Conservation (phyloP, 2,888 invertebrate genomes). For the Yponomeuta malinellus region DNA sequence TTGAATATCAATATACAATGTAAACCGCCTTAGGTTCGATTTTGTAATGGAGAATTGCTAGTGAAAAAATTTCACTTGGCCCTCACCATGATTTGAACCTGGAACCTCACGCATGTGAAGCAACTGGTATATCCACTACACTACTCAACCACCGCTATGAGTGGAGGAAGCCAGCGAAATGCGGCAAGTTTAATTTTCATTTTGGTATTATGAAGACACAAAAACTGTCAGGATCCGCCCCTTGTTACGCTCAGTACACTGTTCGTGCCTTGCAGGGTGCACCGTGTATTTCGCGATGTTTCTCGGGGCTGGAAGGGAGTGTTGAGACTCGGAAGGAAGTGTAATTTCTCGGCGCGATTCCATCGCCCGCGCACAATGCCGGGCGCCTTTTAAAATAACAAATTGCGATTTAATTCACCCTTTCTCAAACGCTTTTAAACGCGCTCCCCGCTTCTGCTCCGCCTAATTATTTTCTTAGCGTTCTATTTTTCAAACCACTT, state of each 20-base stretch:
- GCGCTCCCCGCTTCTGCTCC: not conserved
- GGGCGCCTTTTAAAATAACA: slow-evolving; percentile 9
- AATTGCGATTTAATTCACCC: slow-evolving; percentile 14
- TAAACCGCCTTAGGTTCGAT: too few species aligned
- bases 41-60: too few species aligned
- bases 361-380: not conserved
- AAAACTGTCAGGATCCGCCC: not conserved
- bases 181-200: not conserved
- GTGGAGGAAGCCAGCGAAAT: not conserved
- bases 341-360: slow-evolving; percentile 32
- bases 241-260: not conserved
- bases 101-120: too few species aligned
- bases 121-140: too few species aligned
- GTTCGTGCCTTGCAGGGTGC: not conserved
- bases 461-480: not conserved
- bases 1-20: too few species aligned
- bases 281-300: not conserved
- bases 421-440: slow-evolving; percentile 1
- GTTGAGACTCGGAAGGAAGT: slow-evolving; percentile 35
- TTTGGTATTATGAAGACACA: not conserved
- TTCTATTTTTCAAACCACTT: not conserved
- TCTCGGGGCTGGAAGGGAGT: not conserved
- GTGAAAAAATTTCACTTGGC: too few species aligned
- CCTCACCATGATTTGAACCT: too few species aligned
- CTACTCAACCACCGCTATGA: too few species aligned